Evolutionary conservation across 1,140 invertebrate genomes (phyloP).

Genomic region (Coboldia fuscipes): DNA sequence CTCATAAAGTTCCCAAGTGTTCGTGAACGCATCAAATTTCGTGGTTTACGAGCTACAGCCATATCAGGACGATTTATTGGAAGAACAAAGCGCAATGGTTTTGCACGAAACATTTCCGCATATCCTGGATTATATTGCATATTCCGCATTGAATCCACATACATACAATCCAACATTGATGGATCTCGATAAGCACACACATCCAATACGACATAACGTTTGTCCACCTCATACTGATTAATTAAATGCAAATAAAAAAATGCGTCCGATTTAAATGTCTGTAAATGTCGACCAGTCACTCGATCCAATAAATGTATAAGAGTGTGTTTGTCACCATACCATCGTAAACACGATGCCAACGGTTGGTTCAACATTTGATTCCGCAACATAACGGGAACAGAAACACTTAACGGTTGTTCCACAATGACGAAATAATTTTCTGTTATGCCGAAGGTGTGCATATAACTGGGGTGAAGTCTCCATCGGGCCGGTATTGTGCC

Average conservation of each 20-base stretch:
- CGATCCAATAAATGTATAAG: constrained; percentile 49
- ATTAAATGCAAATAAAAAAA: constrained; percentile 80
- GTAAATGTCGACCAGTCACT: constrained; percentile 30
- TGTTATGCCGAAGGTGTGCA: constrained; percentile 77
- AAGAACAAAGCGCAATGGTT: constrained; percentile 50
- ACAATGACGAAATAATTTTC: constrained; percentile 66
- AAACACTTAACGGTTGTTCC: constrained; percentile 61
- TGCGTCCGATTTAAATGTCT: constrained; percentile 40
- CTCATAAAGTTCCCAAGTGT: neutral
- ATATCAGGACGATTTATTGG: constrained; percentile 23
- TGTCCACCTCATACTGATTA: constrained; percentile 60
- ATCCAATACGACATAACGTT: constrained; percentile 50
- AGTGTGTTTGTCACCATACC: constrained; percentile 52
- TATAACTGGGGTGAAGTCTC: constrained; percentile 57
- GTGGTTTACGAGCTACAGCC: no score
- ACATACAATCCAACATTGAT: constrained; percentile 68
- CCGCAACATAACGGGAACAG: constrained; percentile 30
- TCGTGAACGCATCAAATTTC: constrained; percentile 1
- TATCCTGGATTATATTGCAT: constrained; percentile 62
- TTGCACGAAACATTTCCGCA: constrained; percentile 50
- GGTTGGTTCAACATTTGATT: constrained; percentile 37
- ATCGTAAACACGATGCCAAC: constrained; percentile 36
- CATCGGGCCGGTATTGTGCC: constrained; percentile 46
- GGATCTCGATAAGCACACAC: constrained; percentile 66
- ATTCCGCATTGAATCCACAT: constrained; percentile 52